Base-by-base conservation (phyloP, 64 coral and sea anemone species). In the Stichodactyla helianthus region DNA sequence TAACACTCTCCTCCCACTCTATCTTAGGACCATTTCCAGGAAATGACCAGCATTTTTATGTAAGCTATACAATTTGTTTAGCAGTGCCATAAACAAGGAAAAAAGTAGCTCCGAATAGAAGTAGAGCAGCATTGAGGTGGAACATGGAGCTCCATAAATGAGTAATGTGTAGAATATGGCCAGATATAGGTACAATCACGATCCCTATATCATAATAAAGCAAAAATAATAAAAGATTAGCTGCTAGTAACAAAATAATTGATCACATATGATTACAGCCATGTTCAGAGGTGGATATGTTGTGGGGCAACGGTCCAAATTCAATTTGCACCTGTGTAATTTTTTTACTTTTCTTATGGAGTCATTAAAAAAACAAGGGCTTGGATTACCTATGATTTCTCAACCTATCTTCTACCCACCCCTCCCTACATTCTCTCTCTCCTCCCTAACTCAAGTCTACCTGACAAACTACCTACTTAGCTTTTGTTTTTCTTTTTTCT, bases 51-150 rank as follows among this genome's bases (percentile, higher is more conserved):
- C 55, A 11, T 27, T 10, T 25, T 74, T 1, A 18, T 53, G 18
- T 81, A 11, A 7, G n/a, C 17, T 86, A 96, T 44, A 68, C 82
- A 25, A 96, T 90, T 82, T 96, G 87, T 87, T 96, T 96, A 44
- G 91, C 94, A 68, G 94, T 96, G 22, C 79, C 94, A 31, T 90
- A 78, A n/a, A 87, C 28, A 60, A 96, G 83, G 74, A 96, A 96
- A 26, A 90, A 71, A 7, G 83, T 28, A 88, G 84, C 84, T 19
- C 94, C 94, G 51, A 89, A 87, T 11, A 93, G 20, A 0, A 93
- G 60, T 31, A 90, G n/a, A 15, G 61, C 59, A 26, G 94, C 82
- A 22, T 96, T 96, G 18, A 96, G 8, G 20, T 80, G 85, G 53
- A 96, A 96, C 7, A 96, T 86, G 16, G 67, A 60, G 6, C 77